Conservation (phyloP, 2,888 invertebrate genomes). For the Trimorus sp. region DNA sequence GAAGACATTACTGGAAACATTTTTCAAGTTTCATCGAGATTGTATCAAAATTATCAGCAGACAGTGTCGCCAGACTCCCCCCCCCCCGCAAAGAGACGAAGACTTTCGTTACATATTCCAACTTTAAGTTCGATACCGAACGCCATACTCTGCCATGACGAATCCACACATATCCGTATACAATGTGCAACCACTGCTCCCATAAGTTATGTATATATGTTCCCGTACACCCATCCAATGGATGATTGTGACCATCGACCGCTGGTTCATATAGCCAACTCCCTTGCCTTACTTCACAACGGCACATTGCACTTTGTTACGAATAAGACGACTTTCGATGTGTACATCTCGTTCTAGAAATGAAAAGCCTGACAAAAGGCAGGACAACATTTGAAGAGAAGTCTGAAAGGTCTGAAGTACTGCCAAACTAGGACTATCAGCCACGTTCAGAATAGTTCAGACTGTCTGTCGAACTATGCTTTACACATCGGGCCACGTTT, state of each 20-base stretch:
- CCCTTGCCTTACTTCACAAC: not conserved
- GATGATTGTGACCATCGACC: not conserved
- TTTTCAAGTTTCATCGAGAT: too few species aligned
- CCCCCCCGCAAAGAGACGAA: constrained; percentile 1
- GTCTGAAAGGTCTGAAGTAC: too few species aligned
- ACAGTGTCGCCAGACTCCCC: constrained; percentile 47
- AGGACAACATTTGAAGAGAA: too few species aligned
- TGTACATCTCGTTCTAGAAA: too few species aligned
- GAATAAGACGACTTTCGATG: too few species aligned
- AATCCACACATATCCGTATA: constrained; percentile 9
- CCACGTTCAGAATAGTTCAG: too few species aligned
- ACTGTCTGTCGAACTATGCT: too few species aligned
- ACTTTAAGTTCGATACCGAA: constrained; percentile 34
- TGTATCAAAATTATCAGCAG: too few species aligned
- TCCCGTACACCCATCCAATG: not conserved
- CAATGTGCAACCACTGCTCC: constrained; percentile 3
- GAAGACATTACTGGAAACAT: too few species aligned
- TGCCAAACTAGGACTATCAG: too few species aligned
- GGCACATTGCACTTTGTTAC: constrained; percentile 15
- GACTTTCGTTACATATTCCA: constrained; percentile 11
- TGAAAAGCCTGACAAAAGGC: too few species aligned
- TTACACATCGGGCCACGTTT: too few species aligned
- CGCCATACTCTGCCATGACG: constrained; percentile 46
- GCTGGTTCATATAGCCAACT: constrained; percentile 10
- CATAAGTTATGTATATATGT: constrained; percentile 14